These are phyloP conservation scores for Hydractinia echinata DNA, from an alignment of 30 jellyfish, hydroid and myxozoan species.

Conservation along the genomic window DNA sequence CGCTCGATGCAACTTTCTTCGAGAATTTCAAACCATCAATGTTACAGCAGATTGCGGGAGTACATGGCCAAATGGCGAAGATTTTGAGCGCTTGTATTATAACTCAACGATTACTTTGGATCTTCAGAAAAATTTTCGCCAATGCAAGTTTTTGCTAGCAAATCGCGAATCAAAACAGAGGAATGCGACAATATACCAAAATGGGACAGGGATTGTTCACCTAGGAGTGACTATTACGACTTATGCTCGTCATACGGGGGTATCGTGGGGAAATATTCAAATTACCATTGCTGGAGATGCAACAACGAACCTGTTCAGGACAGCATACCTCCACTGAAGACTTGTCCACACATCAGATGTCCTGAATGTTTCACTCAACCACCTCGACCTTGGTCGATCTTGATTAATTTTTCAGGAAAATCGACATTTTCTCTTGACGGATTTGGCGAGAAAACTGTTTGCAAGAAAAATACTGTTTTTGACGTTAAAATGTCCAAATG, in stretches of 20 bases:
- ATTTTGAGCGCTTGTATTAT: neutral
- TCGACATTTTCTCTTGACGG: neutral
- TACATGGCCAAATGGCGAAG: neutral
- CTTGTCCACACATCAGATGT: too few relatives aligned
- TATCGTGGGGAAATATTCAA: neutral
- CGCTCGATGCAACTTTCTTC: neutral
- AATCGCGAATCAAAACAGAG: neutral
- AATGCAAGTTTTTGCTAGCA: neutral
- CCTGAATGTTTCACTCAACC: neutral
- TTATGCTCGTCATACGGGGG: neutral
- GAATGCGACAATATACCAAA: neutral
- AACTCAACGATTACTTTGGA: neutral
- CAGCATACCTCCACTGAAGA: too few relatives aligned
- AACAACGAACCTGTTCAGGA: neutral
- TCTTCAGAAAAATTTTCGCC: neutral
- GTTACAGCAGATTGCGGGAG: neutral
- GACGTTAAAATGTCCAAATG: neutral
- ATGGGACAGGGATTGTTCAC: neutral
- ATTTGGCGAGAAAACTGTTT: neutral
- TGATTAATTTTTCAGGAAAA: neutral
- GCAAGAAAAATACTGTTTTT: neutral
- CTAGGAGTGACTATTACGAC: neutral
- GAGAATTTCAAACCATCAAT: neutral
- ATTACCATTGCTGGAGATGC: conserved; percentile 13
- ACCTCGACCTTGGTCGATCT: neutral